Base-by-base conservation (phyloP, 1,140 invertebrate genomes). In the Hylyphantes graminicola region DNA sequence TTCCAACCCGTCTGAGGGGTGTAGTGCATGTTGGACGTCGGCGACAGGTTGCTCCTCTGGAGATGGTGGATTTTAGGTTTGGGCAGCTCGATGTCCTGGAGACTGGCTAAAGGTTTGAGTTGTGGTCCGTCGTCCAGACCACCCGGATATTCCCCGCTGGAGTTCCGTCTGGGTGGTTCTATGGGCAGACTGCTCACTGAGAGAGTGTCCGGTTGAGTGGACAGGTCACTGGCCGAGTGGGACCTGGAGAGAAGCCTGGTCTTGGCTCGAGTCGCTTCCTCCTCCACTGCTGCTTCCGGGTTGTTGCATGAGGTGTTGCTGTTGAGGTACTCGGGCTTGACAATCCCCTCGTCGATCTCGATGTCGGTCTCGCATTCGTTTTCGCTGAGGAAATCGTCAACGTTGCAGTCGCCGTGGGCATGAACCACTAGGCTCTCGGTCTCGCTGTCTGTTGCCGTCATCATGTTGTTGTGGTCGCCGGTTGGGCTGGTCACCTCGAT, bases 211-310 rank as follows among this genome's bases (percentile, higher is more conserved):
- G 55, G 13, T 51, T 75, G 73, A 11, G 12, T 50, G 19, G 6
- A 65, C 19, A 83, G 19, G 48, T 83, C 80, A 19, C 59, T 73
- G 19, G 59, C 80, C 7, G 80, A 83, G 59, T 75, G 80, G 7
- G 80, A 83, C n/a, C 80, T 64, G 21, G 80, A 83, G 7, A 83
- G 70, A 10, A 83, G 61, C 50, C 80, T 21, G 3, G 80, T 83
- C 61, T 83, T 65, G 15, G 80, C 63, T 50, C 80, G 74, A 35
- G 35, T 35, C 35, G 35, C 35, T 35, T 35, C 35, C 35, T 35
- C 35, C 35, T 35, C 35, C 5, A 35, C 35, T 35, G 35, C 35
- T n/a, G 80, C 70, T n/a, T 65, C 61, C 8, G 12, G 17, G 6
- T 50, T 75, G 12, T 70, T 15, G n/a, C 55, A 12, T n/a, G 73